These are phyloP conservation scores for Nephila pilipes DNA, from an alignment of 1,140 invertebrate genomes.

Conservation along the genomic window DNA sequence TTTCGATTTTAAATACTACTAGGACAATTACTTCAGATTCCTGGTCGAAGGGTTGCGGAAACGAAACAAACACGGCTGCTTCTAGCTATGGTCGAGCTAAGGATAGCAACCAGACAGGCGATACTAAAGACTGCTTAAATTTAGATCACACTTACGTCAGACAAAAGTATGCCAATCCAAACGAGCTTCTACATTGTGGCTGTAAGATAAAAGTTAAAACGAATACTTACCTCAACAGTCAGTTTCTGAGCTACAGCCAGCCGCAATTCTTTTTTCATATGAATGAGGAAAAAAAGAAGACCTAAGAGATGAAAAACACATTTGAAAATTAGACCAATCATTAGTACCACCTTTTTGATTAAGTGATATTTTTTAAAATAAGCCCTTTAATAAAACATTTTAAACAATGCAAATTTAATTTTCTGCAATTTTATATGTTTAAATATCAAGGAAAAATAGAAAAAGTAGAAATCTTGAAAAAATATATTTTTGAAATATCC, in stretches of 20 bases:
- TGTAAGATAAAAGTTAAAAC: slow-evolving; percentile 62
- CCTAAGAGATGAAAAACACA: slow-evolving; percentile 48
- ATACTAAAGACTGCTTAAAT: slow-evolving; percentile 74
- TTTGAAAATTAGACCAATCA: not conserved
- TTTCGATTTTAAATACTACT: not conserved
- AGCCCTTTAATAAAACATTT: no score
- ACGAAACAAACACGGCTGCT: slow-evolving; percentile 46
- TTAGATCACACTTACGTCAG: slow-evolving; percentile 75
- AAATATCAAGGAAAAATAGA: no score
- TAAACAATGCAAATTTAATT: no score
- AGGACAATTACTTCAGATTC: slow-evolving; percentile 8
- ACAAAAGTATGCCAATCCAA: slow-evolving; percentile 68
- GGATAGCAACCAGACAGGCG: slow-evolving; percentile 75
- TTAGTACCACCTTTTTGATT: no score
- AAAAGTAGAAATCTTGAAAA: no score
- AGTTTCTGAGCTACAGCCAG: slow-evolving; percentile 58
- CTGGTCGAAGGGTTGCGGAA: not conserved
- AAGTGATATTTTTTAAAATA: no score
- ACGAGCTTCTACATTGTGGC: slow-evolving; percentile 72
- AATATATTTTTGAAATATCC: no score
- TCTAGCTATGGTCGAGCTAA: slow-evolving; percentile 60
- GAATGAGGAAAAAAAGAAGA: slow-evolving; percentile 69
- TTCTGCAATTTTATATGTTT: no score
- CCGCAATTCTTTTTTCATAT: slow-evolving; percentile 66
- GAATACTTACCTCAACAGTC: slow-evolving; percentile 75